phyloP scores from a whole-genome alignment of 92 coral and sea anemone genomes.

The Epizoanthus stellaris region DNA sequence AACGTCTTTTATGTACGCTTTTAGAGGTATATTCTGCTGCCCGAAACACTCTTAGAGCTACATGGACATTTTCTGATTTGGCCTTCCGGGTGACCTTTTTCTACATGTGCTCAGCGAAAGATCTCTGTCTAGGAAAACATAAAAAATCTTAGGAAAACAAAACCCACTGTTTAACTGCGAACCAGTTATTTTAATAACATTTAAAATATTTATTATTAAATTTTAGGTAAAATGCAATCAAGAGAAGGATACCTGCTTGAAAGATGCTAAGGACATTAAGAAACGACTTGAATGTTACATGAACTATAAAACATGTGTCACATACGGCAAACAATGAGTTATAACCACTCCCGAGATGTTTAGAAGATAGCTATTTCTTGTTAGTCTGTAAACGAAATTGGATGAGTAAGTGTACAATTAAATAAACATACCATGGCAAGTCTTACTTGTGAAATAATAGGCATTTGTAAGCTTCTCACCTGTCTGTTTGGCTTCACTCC shows the following conservation, averaged over 20 bases:
- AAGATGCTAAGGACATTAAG: neutral
- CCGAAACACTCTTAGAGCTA: too few relatives aligned
- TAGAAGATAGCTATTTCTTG: neutral
- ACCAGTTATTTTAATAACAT: neutral
- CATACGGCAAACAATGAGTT: neutral
- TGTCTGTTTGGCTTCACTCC: too few relatives aligned
- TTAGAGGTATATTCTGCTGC: too few relatives aligned
- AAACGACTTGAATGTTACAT: constrained; percentile 11
- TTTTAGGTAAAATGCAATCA: constrained; percentile 3
- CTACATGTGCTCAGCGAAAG: neutral
- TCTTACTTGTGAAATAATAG: too few relatives aligned
- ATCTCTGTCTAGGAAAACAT: neutral
- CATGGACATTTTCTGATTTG: too few relatives aligned
- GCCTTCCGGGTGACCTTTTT: too few relatives aligned
- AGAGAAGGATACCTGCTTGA: neutral
- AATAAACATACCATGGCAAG: too few relatives aligned
- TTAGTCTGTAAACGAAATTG: neutral
- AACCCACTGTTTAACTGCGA: too few relatives aligned
- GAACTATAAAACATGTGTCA: neutral
- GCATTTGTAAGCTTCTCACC: too few relatives aligned
- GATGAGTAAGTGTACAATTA: too few relatives aligned
- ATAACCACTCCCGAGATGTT: too few relatives aligned
- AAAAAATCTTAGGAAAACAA: neutral
- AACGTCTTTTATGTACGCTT: too few relatives aligned
- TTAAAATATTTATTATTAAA: neutral